Conservation (phyloP, 2,888 invertebrate genomes). For the Epinotia demarniana region DNA sequence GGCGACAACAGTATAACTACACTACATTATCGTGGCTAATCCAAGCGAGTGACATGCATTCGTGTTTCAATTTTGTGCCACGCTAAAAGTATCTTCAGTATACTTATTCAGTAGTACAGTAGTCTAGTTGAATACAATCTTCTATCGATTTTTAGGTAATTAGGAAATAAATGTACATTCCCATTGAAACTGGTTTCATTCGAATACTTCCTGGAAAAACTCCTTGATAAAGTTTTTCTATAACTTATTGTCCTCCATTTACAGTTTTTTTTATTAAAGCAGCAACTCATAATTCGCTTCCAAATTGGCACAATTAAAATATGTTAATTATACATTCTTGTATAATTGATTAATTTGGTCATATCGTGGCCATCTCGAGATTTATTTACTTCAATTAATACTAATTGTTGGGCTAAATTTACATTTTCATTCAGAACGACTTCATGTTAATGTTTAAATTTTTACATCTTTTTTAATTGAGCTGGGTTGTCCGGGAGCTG, state of each 20-base stretch:
- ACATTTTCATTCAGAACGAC: conserved; percentile 5
- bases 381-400: conserved; percentile 38
- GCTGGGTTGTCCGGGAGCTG: neutral
- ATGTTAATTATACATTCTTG: conserved; percentile 38
- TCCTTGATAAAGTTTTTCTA: conserved; percentile 16
- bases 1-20: conserved; percentile 56
- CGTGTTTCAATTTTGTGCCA: conserved; percentile 10
- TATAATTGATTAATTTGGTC: conserved; percentile 39
- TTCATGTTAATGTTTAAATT: neutral
- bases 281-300: conserved; percentile 29
- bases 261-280: conserved; percentile 12
- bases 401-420: conserved; percentile 18
- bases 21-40: conserved; percentile 23
- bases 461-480: neutral
- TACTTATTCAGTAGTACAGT: too few relatives aligned
- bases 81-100: conserved; percentile 4
- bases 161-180: neutral
- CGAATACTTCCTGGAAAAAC: neutral
- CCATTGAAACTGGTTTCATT: conserved; percentile 1
- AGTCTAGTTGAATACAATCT: neutral
- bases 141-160: neutral
- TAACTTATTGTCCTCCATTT: conserved; percentile 8
- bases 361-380: conserved; percentile 31
- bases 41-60: conserved; percentile 25
- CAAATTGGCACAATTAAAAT: conserved; percentile 45